Evolutionary conservation across 2,113 vertebrate genomes (phyloP), one percentile per base, ranked within the genome.

Genomic region (Echinops telfairi): DNA sequence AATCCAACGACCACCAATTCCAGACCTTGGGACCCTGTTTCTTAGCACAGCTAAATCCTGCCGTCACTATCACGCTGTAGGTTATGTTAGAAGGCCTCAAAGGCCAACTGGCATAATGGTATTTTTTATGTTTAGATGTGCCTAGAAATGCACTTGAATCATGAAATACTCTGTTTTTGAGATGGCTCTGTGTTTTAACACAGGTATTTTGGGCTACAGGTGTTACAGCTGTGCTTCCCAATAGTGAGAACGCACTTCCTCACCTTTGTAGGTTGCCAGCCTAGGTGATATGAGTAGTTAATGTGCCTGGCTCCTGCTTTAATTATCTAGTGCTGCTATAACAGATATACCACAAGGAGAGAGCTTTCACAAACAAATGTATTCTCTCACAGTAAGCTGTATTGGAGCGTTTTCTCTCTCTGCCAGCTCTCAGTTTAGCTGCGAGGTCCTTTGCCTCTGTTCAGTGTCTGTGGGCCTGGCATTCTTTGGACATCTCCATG

Each of bases 191-290:
- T 47, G 31, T 29, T 71, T 31, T 84, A 47, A 23, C 43, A 57
- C 4, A 57, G 33, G 68, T 68, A 7, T 33, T 62, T n/a, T 20
- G 85, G 58, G 14, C 75, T 75, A 43, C 6, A 1, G 0, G 31
- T 20, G 12, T 38, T 19, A 12, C 3, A 27, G 20, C 36, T 2
- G 3, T 3, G 19, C 58, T 80, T 79, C 43, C 64, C 23, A 20
- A 6, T 6, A 0, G 36, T 23, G 6, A 0, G 25, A 0, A 6
- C 11, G 4, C 17, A 9, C 0, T 22, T 20, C 12, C 40, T 22
- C 0, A 2, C 0, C 58, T 76, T 27, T 3, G 31, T n/a, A 43
- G 31, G 7, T 22, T 19, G 66, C 66, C 14, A n/a, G 29, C 29
- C 14, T 31, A 31, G 66, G 66, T 70, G 29, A n/a, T 15, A 12